These are phyloP conservation scores for Drosophila parabipectinata DNA, from an alignment of 1,140 invertebrate species.

Conservation along the genomic window DNA sequence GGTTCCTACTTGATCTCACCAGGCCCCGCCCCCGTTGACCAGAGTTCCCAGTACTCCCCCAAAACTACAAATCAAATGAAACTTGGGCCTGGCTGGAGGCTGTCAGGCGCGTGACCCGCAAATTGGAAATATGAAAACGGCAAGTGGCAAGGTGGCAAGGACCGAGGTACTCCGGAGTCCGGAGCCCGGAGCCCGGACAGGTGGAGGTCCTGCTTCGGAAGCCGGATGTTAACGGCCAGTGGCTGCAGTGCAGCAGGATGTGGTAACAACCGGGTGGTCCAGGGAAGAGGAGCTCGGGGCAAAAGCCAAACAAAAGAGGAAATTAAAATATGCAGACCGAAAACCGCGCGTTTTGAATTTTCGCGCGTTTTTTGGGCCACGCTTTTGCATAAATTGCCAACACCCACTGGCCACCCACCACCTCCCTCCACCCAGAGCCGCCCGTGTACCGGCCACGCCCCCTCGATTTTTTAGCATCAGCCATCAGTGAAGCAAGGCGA, in stretches of 20 bases:
- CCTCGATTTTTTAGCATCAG: slow-evolving; percentile 16
- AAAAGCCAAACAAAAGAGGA: slow-evolving; percentile 69
- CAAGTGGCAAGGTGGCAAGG: slow-evolving; percentile 24
- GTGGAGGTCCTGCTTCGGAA: slow-evolving; percentile 42
- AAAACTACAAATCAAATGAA: slow-evolving; percentile 29
- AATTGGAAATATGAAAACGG: slow-evolving; percentile 68
- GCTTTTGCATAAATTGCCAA: slow-evolving; percentile 72
- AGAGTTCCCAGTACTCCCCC: not conserved
- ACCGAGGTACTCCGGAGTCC: not conserved
- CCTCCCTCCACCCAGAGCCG: not conserved
- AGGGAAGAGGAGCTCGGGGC: slow-evolving; percentile 5
- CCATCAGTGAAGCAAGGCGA: slow-evolving; percentile 17
- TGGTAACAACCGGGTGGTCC: not conserved
- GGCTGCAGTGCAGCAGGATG: slow-evolving; percentile 62
- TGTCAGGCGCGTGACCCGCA: slow-evolving; percentile 38
- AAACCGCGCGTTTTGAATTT: slow-evolving; percentile 81
- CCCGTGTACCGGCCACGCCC: not conserved
- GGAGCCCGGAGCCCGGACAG: not conserved
- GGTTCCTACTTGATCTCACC: not conserved
- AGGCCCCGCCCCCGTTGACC: slow-evolving; percentile 4
- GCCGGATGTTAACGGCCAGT: slow-evolving; percentile 67
- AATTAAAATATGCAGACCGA: slow-evolving; percentile 79
- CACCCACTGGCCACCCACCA: not conserved
- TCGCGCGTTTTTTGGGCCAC: slow-evolving; percentile 71
- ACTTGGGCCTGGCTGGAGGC: slow-evolving; percentile 5